A percentile compares a stretch with the other conserved stretches of the same genome.
These are phyloP conservation scores for Alca torda DNA, from an alignment of 2,797 vertebrate species.

Conservation along the genomic window DNA sequence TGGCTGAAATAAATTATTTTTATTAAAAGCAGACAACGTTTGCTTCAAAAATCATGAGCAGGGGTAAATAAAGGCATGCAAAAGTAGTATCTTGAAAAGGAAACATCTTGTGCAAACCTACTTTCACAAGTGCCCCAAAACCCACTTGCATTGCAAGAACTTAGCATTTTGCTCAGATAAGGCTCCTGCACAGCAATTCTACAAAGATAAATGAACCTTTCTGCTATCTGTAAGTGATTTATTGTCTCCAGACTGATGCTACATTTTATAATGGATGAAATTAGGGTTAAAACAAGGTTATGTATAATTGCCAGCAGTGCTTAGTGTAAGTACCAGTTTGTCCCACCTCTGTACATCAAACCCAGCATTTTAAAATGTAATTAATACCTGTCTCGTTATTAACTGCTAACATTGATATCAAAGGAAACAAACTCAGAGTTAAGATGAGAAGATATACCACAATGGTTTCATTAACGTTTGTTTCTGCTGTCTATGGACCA, in stretches of 20 bases:
- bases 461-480: neutral
- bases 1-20: neutral
- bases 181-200: neutral
- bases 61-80: neutral
- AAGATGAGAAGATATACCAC: neutral
- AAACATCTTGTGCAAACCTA: neutral
- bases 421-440: neutral
- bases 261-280: slow-evolving; percentile 27
- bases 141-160: neutral
- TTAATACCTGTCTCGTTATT: slow-evolving; percentile 19
- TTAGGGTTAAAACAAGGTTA: slow-evolving; percentile 50
- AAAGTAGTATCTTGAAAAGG: neutral
- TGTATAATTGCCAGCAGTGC: neutral
- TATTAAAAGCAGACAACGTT: neutral
- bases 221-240: slow-evolving; percentile 36
- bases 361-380: slow-evolving; percentile 18
- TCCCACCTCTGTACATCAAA: neutral
- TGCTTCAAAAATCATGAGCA: neutral
- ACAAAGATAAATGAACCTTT: slow-evolving; percentile 31
- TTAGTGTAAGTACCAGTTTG: neutral
- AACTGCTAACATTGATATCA: neutral
- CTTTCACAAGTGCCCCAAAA: neutral
- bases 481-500: neutral
- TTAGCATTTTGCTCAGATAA: neutral
- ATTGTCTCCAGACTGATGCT: slow-evolving; percentile 6